These are phyloP conservation scores for Eulemur macaco DNA, from an alignment of 2,113 vertebrate species.

Conservation along the genomic window DNA sequence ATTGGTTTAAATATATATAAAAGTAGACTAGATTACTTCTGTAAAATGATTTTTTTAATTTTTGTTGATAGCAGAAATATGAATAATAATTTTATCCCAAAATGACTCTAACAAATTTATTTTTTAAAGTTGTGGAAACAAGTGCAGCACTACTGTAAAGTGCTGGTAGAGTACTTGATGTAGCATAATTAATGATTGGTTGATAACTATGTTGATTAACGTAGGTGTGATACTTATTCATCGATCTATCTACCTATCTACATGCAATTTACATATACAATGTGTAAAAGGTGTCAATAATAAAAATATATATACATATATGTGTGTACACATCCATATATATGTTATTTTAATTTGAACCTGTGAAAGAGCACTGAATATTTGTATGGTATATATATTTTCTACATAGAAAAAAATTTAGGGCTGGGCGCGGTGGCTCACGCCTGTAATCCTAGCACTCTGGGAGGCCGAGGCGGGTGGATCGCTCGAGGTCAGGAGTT, in stretches of 20 bases:
- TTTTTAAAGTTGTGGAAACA: neutral
- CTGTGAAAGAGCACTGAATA: neutral
- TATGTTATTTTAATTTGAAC: neutral
- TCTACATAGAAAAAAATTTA: neutral
- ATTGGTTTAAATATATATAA: neutral
- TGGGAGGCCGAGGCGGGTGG: no score
- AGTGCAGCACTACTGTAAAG: neutral
- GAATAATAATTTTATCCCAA: neutral
- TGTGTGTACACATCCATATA: neutral
- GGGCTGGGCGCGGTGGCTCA: no score
- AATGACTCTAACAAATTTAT: neutral
- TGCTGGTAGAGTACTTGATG: neutral
- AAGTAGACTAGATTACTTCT: neutral
- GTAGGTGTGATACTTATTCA: neutral
- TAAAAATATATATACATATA: neutral
- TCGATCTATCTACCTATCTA: neutral
- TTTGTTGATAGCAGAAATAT: neutral
- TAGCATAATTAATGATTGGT: neutral
- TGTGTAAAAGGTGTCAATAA: neutral
- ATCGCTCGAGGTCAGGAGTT: no score
- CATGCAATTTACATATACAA: neutral
- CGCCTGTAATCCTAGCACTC: no score
- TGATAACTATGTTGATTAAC: neutral
- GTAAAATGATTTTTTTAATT: neutral
- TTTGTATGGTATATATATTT: neutral